Base-by-base conservation (phyloP, 2,888 invertebrate species). In the Epicampocera succincta region DNA sequence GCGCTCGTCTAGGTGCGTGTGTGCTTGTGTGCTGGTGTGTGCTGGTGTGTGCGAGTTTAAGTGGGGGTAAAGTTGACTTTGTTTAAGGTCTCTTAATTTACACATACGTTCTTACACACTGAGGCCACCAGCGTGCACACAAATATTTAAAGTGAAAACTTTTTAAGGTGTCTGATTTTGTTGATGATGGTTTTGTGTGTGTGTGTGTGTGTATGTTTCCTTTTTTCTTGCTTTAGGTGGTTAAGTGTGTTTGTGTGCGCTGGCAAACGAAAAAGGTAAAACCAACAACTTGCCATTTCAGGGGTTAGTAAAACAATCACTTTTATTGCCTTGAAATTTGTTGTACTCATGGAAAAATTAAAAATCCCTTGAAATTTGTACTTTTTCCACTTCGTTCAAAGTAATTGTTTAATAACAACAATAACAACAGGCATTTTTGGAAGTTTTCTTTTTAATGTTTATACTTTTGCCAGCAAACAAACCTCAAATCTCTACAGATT, bases 301-400 rank as follows among this genome's bases (percentile, higher is more conserved):
- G 50, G 77, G 58, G 68, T 66, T 81, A 58, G 77, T 71, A 65
- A 78, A 74, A 78, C 82, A 82, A 71, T 82, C 78, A 71, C 60
- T 71, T 72, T 78, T 74, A 52, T 29, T 60, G 60, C 74, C 60
- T 56, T 75, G 48, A 82, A 74, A 60, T 78, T 73, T 78, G 78
- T 78, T 77, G 66, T 75, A 61, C 46, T 77, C 60, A 50, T 44
- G 60, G 74, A 74, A 78, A 81, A 81, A 77, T 81, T 68, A 69
- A 80, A 77, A 69, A 54, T 66, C 65, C 78, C 72, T 78, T 56
- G 65, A 78, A 78, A 66, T 65, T 78, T 66, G 52, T 65, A 42
- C 4, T 8, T 48, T 52, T 58, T 75, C 17, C 56, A 15, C 19
- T 25, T 61, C 52, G 13, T 60, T 50, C 17, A 25, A 46, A 66